phyloP scores from a whole-genome alignment of 2,113 vertebrate genomes.

The Pterocles burchelli region DNA sequence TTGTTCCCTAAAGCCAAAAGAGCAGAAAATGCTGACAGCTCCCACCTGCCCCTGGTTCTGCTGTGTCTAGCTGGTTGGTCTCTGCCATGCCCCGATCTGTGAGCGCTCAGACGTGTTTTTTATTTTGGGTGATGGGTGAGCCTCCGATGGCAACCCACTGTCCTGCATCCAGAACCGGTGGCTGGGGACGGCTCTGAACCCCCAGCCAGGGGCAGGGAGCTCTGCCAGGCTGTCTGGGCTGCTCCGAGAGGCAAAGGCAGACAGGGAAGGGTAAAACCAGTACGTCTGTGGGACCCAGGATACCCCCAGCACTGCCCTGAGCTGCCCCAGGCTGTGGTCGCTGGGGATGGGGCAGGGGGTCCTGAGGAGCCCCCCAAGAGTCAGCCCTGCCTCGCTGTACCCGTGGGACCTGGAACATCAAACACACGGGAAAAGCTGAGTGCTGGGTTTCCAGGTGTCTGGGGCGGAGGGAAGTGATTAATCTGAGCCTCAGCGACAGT shows the following conservation, averaged over 20 bases:
- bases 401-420: not conserved
- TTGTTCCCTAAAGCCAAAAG: not conserved
- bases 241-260: not conserved
- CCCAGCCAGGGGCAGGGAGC: not conserved
- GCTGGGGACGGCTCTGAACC: not conserved
- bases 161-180: not conserved
- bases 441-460: conserved; percentile 28
- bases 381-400: not conserved
- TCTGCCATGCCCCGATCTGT: not conserved
- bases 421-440: not conserved
- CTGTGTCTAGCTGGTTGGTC: not conserved
- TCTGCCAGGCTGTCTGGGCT: not conserved
- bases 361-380: not conserved
- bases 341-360: not conserved
- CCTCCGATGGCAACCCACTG: fast-evolving
- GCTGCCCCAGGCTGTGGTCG: not conserved
- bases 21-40: not conserved
- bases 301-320: not conserved
- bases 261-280: not conserved
- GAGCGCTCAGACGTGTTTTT: not conserved
- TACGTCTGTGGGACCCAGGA: not conserved
- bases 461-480: conserved; percentile 48
- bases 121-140: not conserved
- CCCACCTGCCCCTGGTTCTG: too few species aligned
- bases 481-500: conserved; percentile 14